Conservation (phyloP, 37 sponge, comb jelly and placozoan species). For the Cladorhizidae sp. region DNA sequence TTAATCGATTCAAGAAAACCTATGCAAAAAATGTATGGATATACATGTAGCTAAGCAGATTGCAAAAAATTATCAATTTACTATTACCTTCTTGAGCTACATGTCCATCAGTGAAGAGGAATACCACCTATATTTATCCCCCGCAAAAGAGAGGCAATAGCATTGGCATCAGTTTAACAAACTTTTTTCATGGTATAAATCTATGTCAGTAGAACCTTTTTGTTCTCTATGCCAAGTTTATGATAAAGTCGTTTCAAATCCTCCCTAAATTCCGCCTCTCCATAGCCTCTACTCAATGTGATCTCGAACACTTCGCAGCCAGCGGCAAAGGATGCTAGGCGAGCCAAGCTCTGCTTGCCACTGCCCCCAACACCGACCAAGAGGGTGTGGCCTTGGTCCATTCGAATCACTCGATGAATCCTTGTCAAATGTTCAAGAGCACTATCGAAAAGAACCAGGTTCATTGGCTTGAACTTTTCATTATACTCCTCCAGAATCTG, state of each 20-base stretch:
- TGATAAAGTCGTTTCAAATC: slow-evolving; percentile 95
- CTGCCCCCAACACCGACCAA: slow-evolving; percentile 98
- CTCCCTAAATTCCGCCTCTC: slow-evolving; percentile 96
- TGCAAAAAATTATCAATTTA: neutral
- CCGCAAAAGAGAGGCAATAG: neutral
- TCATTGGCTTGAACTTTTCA: slow-evolving; percentile 87
- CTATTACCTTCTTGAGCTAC: slow-evolving; percentile 93
- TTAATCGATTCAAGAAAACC: slow-evolving; percentile 97
- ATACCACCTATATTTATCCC: slow-evolving; percentile 70
- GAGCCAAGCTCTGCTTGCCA: slow-evolving; percentile 94
- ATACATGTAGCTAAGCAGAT: neutral
- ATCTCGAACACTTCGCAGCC: slow-evolving; percentile 99
- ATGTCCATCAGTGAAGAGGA: slow-evolving; percentile 98
- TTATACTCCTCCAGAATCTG: slow-evolving; percentile 97
- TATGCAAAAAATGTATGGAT: neutral
- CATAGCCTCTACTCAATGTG: slow-evolving; percentile 94
- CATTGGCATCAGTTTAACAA: neutral
- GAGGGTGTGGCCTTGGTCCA: slow-evolving; percentile 96
- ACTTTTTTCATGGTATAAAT: neutral
- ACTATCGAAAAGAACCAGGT: slow-evolving; percentile 97
- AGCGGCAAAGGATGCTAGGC: slow-evolving; percentile 97
- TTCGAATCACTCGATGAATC: slow-evolving; percentile 92
- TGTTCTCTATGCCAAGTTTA: slow-evolving; percentile 96
- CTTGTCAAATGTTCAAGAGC: slow-evolving; percentile 96
- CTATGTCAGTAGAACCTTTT: slow-evolving; percentile 52